phyloP scores from a whole-genome alignment of 2,888 invertebrate genomes.

The Patella pellucida region DNA sequence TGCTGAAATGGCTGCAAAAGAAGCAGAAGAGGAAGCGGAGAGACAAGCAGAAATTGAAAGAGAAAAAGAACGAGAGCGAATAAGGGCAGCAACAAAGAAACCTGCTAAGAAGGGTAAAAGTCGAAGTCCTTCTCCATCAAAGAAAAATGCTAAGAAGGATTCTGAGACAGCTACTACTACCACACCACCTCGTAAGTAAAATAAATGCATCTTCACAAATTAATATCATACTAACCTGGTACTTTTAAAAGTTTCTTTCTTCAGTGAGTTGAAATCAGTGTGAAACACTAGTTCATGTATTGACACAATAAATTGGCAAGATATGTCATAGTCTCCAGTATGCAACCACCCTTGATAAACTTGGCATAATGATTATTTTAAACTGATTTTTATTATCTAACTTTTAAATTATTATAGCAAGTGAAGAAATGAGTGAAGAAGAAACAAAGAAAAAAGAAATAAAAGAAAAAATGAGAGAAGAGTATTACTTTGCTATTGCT shows the following conservation, averaged over 20 bases:
- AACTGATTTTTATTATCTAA: background rate
- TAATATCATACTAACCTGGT: too few species aligned
- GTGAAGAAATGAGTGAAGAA: slow-evolving; percentile 65
- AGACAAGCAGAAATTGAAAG: slow-evolving; percentile 53
- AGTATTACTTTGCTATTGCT: slow-evolving; percentile 66
- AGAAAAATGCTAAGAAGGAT: slow-evolving; percentile 55
- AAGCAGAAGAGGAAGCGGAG: slow-evolving; percentile 67
- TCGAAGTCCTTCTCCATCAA: slow-evolving; percentile 68
- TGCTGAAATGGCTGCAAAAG: slow-evolving; percentile 61
- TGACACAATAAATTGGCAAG: too few species aligned
- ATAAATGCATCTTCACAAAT: too few species aligned
- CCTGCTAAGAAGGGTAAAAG: slow-evolving; percentile 56
- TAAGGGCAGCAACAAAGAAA: slow-evolving; percentile 50
- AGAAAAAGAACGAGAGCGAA: slow-evolving; percentile 57
- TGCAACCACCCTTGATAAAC: background rate
- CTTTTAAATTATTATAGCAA: slow-evolving; percentile 28
- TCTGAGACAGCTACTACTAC: slow-evolving; percentile 44
- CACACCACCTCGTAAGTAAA: slow-evolving; percentile 40
- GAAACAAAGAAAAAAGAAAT: slow-evolving; percentile 60
- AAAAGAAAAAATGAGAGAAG: slow-evolving; percentile 64
- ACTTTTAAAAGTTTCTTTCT: too few species aligned
- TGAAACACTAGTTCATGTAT: too few species aligned
- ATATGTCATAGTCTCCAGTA: background rate
- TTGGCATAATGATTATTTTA: background rate
- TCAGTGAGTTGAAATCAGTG: too few species aligned